Base-by-base conservation (phyloP, 1,140 invertebrate species). In the Drosophila kohkoa region DNA sequence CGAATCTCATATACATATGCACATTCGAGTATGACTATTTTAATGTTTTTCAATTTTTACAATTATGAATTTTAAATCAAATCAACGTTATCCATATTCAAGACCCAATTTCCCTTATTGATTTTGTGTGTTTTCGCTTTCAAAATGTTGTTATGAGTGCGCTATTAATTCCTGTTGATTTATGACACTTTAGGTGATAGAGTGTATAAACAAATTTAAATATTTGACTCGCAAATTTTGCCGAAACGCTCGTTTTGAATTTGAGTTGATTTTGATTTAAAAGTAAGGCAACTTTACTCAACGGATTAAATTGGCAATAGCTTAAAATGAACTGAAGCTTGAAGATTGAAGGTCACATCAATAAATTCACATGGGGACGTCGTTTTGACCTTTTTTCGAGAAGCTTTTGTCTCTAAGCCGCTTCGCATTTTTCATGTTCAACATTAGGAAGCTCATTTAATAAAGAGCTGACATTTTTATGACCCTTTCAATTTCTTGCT, bases 381-480 rank as follows among this genome's bases (percentile, higher is more conserved):
- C 49, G 43, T 74, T 74, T 30, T 54, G 30, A 49, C 59, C 43
- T 60, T 52, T 65, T 67, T 58, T 32, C n/a, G 10, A 15, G 13
- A n/a, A 49, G 1, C 11, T 16, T 25, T 74, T 45, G 46, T 46
- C 32, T 48, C 32, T 48, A 52, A 62, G 4, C 46, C 38, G 28
- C 41, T 62, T 68, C 46, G 30, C 60, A 63, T 85, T 64, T 68
- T 46, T 76, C 49, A 59, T 66, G 46, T 52, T 68, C 51, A 52
- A 35, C 60, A 70, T 58, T 55, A 43, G 32, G 38, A 5, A 45
- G 41, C 67, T 79, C 60, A 67, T 79, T 73, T 70, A 69, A 82
- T 68, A 79, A 79, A 60, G 62, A 60, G 66, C 43, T 82, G 69
- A 77, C 70, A 66, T 70, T 87, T 77, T 88, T 72, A 80, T 77